These are phyloP conservation scores for Lytechinus pictus DNA, from an alignment of 35 echinoderm and acorn worm species.

Conservation along the genomic window DNA sequence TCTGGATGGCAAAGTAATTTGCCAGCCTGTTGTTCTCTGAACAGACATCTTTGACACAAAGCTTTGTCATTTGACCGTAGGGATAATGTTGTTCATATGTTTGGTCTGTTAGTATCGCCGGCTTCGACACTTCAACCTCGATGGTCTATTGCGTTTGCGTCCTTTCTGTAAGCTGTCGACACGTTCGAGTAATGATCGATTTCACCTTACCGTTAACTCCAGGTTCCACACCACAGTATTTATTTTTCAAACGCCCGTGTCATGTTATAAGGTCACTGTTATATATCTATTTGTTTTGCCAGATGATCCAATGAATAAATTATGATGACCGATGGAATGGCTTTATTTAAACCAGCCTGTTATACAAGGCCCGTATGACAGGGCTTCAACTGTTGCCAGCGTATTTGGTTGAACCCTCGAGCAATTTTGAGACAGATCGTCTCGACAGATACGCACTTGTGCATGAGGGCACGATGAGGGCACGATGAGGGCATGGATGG, in stretches of 20 bases:
- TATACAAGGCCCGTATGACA: background rate
- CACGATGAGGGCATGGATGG: background rate
- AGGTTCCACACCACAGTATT: background rate
- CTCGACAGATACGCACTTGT: background rate
- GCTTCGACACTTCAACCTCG: too few relatives aligned
- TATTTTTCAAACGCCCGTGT: background rate
- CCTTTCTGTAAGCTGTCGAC: background rate
- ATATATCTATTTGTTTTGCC: background rate
- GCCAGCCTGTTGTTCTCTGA: too few relatives aligned
- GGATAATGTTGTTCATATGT: too few relatives aligned
- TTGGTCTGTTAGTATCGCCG: too few relatives aligned
- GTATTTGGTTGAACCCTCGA: background rate
- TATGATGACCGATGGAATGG: background rate
- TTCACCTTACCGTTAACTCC: background rate
- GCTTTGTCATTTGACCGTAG: too few relatives aligned
- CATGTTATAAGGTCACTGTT: background rate
- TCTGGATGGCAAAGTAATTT: too few relatives aligned
- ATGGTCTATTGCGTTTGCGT: too few relatives aligned
- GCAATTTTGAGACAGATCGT: background rate
- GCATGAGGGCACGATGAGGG: background rate
- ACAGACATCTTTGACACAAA: too few relatives aligned
- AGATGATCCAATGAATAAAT: background rate
- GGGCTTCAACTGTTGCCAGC: background rate
- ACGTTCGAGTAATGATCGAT: background rate
- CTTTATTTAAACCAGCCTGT: background rate